Evolutionary conservation across 1,140 invertebrate species (phyloP).

Genomic region (Drosophila suzukii): DNA sequence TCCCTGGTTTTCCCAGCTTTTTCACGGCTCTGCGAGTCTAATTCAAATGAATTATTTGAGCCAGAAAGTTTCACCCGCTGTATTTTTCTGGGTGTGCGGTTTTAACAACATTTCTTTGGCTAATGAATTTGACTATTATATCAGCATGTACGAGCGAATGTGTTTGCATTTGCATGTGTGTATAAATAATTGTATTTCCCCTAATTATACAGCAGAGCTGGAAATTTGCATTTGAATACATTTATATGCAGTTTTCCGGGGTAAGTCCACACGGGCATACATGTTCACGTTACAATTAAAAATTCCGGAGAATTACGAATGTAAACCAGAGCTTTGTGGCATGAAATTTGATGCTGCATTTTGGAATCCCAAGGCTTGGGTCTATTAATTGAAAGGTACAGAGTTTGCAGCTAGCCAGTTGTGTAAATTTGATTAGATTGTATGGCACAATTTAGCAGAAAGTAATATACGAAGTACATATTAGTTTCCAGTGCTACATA

Average conservation of each 20-base stretch:
- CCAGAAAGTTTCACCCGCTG: constrained; percentile 52
- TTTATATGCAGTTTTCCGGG: constrained; percentile 17
- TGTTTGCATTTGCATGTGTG: constrained; percentile 13
- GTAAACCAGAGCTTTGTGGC: constrained; percentile 39
- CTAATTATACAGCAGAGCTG: constrained; percentile 58
- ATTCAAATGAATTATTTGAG: constrained; percentile 77
- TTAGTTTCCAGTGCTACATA: background rate
- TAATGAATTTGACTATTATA: constrained; percentile 49
- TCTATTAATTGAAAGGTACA: constrained; percentile 23
- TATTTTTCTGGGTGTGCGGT: constrained; percentile 21
- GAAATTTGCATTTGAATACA: constrained; percentile 60
- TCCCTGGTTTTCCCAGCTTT: constrained; percentile 7
- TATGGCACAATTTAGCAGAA: background rate
- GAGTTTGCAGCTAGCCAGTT: constrained; percentile 2
- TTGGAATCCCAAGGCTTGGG: background rate
- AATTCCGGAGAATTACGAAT: constrained; percentile 48
- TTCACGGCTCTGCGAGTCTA: constrained; percentile 47
- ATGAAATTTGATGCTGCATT: constrained; percentile 27
- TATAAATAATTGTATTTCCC: constrained; percentile 53
- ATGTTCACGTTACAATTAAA: constrained; percentile 36
- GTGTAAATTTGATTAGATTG: constrained; percentile 17
- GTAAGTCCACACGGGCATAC: background rate
- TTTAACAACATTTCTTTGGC: constrained; percentile 36
- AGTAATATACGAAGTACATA: background rate
- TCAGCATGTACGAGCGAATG: constrained; percentile 12